Conservation (phyloP, 1,140 invertebrate species). For the Trichonephila clavata region DNA sequence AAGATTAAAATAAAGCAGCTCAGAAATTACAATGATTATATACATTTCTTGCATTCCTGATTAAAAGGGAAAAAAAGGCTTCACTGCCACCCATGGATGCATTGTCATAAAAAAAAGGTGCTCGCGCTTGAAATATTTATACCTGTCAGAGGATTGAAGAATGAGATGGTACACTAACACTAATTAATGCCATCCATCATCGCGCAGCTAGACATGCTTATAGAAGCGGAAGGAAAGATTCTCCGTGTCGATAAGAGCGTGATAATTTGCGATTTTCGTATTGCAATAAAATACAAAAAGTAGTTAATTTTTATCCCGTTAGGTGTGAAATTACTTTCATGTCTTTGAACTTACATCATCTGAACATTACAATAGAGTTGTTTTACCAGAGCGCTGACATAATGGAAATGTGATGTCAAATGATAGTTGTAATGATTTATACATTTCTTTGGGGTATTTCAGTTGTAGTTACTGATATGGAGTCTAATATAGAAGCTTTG, state of each 20-base stretch:
- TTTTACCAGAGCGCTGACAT: too few species aligned
- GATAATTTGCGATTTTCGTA: not conserved
- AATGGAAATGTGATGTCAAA: too few species aligned
- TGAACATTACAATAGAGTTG: too few species aligned
- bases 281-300: not conserved
- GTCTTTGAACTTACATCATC: too few species aligned
- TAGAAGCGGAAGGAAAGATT: not conserved
- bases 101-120: not conserved
- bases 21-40: too few species aligned
- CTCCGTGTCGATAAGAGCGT: not conserved
- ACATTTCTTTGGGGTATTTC: too few species aligned
- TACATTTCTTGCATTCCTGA: not conserved
- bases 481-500: too few species aligned
- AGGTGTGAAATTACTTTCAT: too few species aligned
- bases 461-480: too few species aligned
- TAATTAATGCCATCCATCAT: constrained; percentile 45
- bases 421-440: too few species aligned
- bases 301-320: not conserved
- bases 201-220: not conserved
- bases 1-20: too few species aligned
- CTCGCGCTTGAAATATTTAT: constrained; percentile 14
- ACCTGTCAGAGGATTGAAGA: constrained; percentile 22
- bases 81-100: not conserved
- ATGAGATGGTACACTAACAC: constrained; percentile 36
- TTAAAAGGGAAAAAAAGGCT: not conserved